Conservation (phyloP, 2,888 invertebrate genomes). For the Rotaria magnacalcarata region DNA sequence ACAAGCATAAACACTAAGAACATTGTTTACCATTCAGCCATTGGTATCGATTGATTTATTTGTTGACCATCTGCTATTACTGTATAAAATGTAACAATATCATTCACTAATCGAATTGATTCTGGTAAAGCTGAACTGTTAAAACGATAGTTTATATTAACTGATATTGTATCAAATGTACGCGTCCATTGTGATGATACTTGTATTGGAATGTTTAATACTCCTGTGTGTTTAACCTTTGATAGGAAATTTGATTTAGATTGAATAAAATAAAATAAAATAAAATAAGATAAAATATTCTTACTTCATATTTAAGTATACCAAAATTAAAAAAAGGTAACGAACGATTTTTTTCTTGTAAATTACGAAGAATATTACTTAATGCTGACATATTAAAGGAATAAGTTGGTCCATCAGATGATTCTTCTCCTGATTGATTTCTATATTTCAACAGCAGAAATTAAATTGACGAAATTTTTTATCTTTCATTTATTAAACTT, state of each 20-base stretch:
- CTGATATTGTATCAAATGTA: constrained; percentile 13
- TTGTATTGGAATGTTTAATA: not conserved
- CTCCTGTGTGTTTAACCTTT: not conserved
- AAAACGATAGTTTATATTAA: constrained; percentile 23
- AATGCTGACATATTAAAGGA: not conserved
- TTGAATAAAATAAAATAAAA: not conserved
- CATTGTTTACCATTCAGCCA: not conserved
- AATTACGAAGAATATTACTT: constrained; percentile 4
- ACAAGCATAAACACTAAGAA: no score
- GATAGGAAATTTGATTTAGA: not conserved
- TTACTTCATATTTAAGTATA: constrained; percentile 23
- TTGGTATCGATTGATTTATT: not conserved
- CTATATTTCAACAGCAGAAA: not conserved
- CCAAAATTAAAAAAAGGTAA: constrained; percentile 2
- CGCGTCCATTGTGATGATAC: constrained; percentile 25
- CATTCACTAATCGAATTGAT: not conserved
- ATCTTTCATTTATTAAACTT: not conserved
- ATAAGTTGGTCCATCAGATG: not conserved
- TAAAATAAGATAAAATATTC: not conserved
- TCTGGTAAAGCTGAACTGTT: constrained; percentile 1
- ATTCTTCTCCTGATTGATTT: not conserved
- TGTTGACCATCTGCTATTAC: not conserved
- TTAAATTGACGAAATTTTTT: not conserved
- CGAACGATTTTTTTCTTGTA: constrained; percentile 15
- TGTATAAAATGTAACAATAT: not conserved